Evolutionary conservation across 2,888 invertebrate genomes (phyloP), one percentile per base, ranked within the genome.

Genomic region (Pocota personata): DNA sequence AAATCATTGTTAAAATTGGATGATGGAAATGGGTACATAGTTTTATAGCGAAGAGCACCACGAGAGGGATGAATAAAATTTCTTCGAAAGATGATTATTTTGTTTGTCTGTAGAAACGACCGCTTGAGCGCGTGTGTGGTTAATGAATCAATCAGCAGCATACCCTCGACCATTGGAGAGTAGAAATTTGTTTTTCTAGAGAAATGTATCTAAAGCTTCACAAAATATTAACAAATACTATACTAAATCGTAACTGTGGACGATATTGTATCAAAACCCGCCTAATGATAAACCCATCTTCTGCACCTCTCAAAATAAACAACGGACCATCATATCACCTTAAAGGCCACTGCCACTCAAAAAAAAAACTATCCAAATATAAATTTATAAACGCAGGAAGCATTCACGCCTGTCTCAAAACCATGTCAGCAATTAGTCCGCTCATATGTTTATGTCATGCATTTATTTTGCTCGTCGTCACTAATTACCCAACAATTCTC

Each of bases 371-470:
- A 57, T 14, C 40, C 40, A 40, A 40, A 60, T 16, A 58, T 16
- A 58, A 52, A 43, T 73, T 55, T 55, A 2, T 30, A 55, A 40
- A 46, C 55, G 55, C 24, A 75, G 64, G 64, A 75, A 64, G 55
- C 43, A 64, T 78, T 35, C 24, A 30, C 66, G 52, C 40, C 52
- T n/a, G 55, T 75, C 35, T 55, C 60, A 50, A 60, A 82, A 69
- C 35, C 67, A 75, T 75, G 46, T 60, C 73, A 55, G 72, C 78
- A 78, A 83, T 83, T 83, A 78, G 78, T 83, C 40, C 58, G 43
- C 67, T 75, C 80, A 46, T 73, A 62, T 83, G 71, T 82, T 72
- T 43, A 40, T 72, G 82, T 82, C 77, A 66, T 14, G 43, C 50
- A 50, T 67, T 73, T 55, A 72, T 66, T 83, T 67, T 37, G 32